A percentile compares a stretch with the other conserved stretches of the same genome.
Evolutionary conservation across 2,888 invertebrate genomes (phyloP).

Genomic region (Cerceris rybyensis): DNA sequence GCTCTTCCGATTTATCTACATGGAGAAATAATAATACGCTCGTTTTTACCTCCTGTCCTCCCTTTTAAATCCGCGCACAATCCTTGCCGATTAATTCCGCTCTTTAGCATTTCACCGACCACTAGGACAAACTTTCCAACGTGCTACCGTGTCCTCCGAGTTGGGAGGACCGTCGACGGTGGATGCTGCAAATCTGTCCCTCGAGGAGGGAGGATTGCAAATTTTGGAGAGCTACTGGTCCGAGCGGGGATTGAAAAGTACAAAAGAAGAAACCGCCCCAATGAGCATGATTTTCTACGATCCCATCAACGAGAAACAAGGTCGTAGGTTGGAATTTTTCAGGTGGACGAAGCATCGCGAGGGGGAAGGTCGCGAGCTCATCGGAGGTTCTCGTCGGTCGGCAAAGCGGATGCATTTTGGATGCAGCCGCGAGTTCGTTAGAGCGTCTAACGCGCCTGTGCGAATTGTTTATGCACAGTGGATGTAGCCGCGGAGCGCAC

Average conservation of each 20-base stretch:
- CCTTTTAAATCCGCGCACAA: conserved; percentile 40
- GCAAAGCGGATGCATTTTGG: conserved; percentile 70
- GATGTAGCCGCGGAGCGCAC: conserved; percentile 53
- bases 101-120: conserved; percentile 51
- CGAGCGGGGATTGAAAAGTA: too few species aligned
- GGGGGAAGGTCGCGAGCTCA: conserved; percentile 12
- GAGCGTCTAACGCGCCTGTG: conserved; percentile 77
- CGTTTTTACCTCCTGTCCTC: conserved; percentile 35
- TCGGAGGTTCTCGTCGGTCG: conserved; percentile 34
- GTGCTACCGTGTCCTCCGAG: neutral
- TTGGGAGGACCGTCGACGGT: neutral
- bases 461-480: conserved; percentile 78
- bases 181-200: neutral
- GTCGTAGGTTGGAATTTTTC: neutral
- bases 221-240: neutral
- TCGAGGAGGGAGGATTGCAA: neutral
- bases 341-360: neutral
- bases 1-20: conserved; percentile 55
- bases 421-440: conserved; percentile 77
- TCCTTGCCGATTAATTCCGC: conserved; percentile 58
- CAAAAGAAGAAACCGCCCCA: too few species aligned
- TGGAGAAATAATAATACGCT: conserved; percentile 65
- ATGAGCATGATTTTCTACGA: too few species aligned
- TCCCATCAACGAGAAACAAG: neutral
- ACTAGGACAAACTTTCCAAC: conserved; percentile 23